Base-by-base conservation (phyloP, 1,140 invertebrate genomes). In the Himalopsyche phryganea region DNA sequence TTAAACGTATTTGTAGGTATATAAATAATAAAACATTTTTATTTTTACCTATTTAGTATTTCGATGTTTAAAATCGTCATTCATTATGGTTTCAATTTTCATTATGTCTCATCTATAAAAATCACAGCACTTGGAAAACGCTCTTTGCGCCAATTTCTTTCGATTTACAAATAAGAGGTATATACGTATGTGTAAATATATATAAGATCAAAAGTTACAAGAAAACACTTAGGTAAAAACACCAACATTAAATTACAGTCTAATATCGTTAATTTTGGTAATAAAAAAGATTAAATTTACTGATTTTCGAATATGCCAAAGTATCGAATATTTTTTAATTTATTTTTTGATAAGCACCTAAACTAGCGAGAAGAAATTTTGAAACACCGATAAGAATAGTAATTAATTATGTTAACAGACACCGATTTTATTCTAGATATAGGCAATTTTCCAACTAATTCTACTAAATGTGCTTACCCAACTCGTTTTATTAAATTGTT, bases 41-140 rank as follows among this genome's bases (percentile, higher is more conserved):
- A 60, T 59, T 63, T 64, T 57, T 28, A 28, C 54, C 58, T 60
- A 60, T 60, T 60, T 58, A 53, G 48, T 76, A 71, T 63, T 76
- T 78, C 76, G 76, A 78, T 78, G 76, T 77, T 74, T 70, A 73
- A 77, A 75, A 75, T 73, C 71, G 73, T 74, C 71, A 58, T 58
- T 58, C 50, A 23, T 51, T 53, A 56, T 46, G 14, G 33, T 58
- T 36, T 69, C 71, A 72, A 75, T 75, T 71, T 69, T 66, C 71
- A 73, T 73, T 67, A 72, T 71, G 72, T 66, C 69, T 74, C 72
- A 69, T 73, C 68, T 58, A 49, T 56, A 56, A 68, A 71, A 69
- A 74, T 75, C 76, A 78, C 71, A 65, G 63, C 59, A 58, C 63
- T 56, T 41, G 13, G 28, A 42, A n/a, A 38, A 40, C 50, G 46